These are phyloP conservation scores for Dromiciops gliroides DNA, from an alignment of 2,113 vertebrate species.

Conservation along the genomic window DNA sequence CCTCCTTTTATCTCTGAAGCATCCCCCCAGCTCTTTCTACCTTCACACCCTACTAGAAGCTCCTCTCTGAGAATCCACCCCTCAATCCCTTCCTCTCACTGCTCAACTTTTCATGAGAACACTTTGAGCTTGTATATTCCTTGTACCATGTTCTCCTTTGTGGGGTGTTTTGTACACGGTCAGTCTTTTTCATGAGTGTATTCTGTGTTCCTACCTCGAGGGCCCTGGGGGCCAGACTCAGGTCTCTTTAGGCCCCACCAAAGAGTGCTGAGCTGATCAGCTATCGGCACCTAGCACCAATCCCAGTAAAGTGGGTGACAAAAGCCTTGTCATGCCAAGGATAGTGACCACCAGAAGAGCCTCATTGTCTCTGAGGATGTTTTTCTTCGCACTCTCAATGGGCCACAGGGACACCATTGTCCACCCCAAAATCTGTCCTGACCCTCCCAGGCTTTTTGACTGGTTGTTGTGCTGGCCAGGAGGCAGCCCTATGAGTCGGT, in stretches of 20 bases:
- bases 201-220: neutral
- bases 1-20: neutral
- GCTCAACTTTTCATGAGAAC: neutral
- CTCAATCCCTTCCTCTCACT: neutral
- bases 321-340: neutral
- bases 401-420: neutral
- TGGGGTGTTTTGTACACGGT: neutral
- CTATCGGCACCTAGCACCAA: no score
- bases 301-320: neutral
- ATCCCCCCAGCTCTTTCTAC: neutral
- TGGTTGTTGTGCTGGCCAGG: accelerated
- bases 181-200: neutral
- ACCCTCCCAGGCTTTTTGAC: neutral
- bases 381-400: neutral
- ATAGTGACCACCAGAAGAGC: neutral
- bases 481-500: neutral
- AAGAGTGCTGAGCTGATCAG: neutral
- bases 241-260: neutral
- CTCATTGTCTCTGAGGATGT: neutral
- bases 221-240: neutral
- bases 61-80: neutral
- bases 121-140: neutral
- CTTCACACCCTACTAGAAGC: neutral
- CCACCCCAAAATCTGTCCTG: neutral
- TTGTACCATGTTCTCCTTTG: neutral